Base-by-base conservation (phyloP, 2,888 invertebrate species). In the Cataglyphis livida region DNA sequence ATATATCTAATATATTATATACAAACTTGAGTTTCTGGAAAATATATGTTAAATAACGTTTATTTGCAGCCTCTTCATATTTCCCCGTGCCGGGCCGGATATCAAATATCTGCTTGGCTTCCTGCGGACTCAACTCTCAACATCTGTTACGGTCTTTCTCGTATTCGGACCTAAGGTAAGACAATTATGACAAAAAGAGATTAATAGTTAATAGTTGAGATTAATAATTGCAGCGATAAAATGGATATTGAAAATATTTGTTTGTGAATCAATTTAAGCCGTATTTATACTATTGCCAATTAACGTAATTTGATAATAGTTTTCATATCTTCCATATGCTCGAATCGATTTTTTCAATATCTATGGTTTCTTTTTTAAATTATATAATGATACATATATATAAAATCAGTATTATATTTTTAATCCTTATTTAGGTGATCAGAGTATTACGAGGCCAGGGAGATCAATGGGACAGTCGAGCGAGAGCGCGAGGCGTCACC, bases 31-130 rank as follows among this genome's bases (percentile, higher is more conserved):
- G 12, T 21, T 7, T 10, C 12, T n/a, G 21, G 57, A 6, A 6
- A 25, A 48, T 57, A n/a, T 48, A 59, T 74, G 15, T 78, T 6
- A 10, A 32, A 68, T 25, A 35, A 62, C 48, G 5, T 64, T 51
- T 35, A 7, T 68, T 10, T 61, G 25, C 95, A 98, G 98, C 95
- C 96, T 98, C 92, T 96, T 98, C 93, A 97, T 98, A 91, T 96
- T 98, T 92, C 98, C 98, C 4, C 96, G 96, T 92, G 98, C 98
- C 79, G 98, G 98, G 25, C 99, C 99, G 18, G 98, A 99, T 94
- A 97, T 98, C 91, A 98, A 99, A 94, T 99, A 98, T 93, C 95
- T 98, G 68, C 96, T 99, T 86, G 98, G 98, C 64, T 99, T 99
- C 94, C 96, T 98, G 88, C 96, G 99, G 92, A 98, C 98, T 0